Base-by-base conservation (phyloP, 2,888 invertebrate genomes). In the Dasypolia templi region DNA sequence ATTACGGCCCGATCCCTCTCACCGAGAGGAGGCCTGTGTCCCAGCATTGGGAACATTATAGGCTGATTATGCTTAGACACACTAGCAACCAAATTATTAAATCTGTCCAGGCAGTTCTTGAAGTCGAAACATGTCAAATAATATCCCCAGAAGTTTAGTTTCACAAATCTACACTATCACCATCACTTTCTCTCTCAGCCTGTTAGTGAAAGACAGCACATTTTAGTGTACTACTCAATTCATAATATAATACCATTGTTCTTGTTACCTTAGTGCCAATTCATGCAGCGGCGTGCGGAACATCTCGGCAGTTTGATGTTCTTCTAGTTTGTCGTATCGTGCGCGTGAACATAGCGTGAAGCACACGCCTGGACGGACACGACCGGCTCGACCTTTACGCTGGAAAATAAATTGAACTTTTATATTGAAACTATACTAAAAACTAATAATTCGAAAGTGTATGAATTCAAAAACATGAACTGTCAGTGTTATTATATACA, bases 271-370 rank as follows among this genome's bases (percentile, higher is more conserved):
- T 69, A 99, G 96, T 0, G 99, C 99, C 72, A 99, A 96, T 92
- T 99, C 99, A 90, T 99, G 99, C 26, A 99, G 95, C 0, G 99
- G 99, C 0, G 99, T 99, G 69, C 99, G 97, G 95, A 99, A 99
- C 97, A 99, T 99, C 96, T 99, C 99, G 0, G 99, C 99, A 0
- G 99, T 99, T 92, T 98, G 97, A 89, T 99, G 99, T 87, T 99
- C 98, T 5, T 99, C 99, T 65, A 99, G 95, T 71, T 97, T 97
- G 0, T 97, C 96, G 92, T 93, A 98, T 29, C 98, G 96, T 0
- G 98, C 97, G 84, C 96, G 96, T 0, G 98, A 98, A 89, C 99
- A 99, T 29, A 99, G 96, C 85, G 99, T 99, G 94, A 99, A 99
- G 91, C 99, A 99, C 89, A 98, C 98, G 3, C 99, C 99, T 0